These are phyloP conservation scores for Ariolimax columbianus DNA, from an alignment of 2,888 invertebrate genomes.

Conservation along the genomic window DNA sequence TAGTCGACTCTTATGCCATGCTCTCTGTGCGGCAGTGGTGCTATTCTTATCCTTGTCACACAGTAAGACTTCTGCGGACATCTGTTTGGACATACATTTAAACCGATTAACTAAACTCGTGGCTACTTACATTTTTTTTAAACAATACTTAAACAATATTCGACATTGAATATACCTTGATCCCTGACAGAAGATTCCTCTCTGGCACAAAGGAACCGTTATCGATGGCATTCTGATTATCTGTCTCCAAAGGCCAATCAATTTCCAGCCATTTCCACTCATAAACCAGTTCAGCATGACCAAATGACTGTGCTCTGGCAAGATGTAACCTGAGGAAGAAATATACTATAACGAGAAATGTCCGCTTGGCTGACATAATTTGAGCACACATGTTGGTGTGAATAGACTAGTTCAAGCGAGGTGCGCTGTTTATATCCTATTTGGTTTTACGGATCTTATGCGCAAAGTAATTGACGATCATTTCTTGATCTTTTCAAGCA, in stretches of 20 bases:
- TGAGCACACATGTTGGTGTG: background rate
- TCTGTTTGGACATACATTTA: too few relatives aligned
- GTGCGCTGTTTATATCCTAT: background rate
- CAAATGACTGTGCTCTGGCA: background rate
- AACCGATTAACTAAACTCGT: too few relatives aligned
- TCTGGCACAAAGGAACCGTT: conserved; percentile 12
- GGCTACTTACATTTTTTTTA: too few relatives aligned
- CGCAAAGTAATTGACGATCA: too few relatives aligned
- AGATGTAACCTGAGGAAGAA: background rate
- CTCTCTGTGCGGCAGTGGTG: too few relatives aligned
- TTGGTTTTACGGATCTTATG: too few relatives aligned
- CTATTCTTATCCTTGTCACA: too few relatives aligned
- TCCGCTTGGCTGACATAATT: background rate
- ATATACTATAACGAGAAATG: background rate
- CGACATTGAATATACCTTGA: background rate
- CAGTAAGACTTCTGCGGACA: too few relatives aligned
- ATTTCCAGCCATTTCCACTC: background rate
- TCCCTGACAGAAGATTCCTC: background rate
- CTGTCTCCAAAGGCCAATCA: background rate
- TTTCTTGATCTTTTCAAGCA: too few relatives aligned
- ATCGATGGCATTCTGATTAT: background rate
- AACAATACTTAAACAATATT: too few relatives aligned
- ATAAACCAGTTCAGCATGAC: conserved; percentile 3
- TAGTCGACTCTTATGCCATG: too few relatives aligned
- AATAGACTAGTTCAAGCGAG: background rate